Evolutionary conservation across 2,797 vertebrate species (phyloP), one percentile per base, ranked within the genome.

Genomic region (Chloroceryle inda): DNA sequence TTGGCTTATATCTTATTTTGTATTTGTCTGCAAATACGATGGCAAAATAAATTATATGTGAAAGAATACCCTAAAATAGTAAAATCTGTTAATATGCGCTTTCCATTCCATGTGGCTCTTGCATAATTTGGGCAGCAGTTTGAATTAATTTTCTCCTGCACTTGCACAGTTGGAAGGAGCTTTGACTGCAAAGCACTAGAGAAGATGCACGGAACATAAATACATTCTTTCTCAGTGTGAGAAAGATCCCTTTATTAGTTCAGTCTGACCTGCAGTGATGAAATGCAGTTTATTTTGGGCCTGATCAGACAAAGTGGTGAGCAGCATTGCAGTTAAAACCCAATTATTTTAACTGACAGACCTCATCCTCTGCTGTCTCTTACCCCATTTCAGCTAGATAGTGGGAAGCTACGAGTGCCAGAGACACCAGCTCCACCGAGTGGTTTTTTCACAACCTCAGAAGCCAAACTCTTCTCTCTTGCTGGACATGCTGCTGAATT

Each of bases 241-340:
- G 89, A 68, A 66, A 38, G 85, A 73, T 40, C 52, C 66, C 67
- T 81, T 89, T 55, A 44, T 91, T 89, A 85, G 87, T 85, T 80
- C 85, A 83, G 79, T 50, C 85, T 91, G 87, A 89, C 93, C 90
- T 64, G 64, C 73, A 17, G 40, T 96, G 93, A 90, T 72, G 71
- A 75, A 72, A 96, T 81, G 86, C 72, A 8, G 81, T 79, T 95
- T 97, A 96, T 97, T 94, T 95, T 81, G 92, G 83, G 92, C 89
- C 79, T 40, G 58, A 88, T 73, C 92, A 95, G 96, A 78, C 78
- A 69, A 91, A 94, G 93, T 11, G 13, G 31, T 13, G 81, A 94
- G 88, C 89, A 44, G 85, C 3, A 22, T 40, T 88, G 89, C 85
- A 78, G 82, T 62, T 76, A 82, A 89, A 75, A 69, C 64, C 76